Evolutionary conservation across 2,888 invertebrate species (phyloP).

Genomic region (Byasa hedistus): DNA sequence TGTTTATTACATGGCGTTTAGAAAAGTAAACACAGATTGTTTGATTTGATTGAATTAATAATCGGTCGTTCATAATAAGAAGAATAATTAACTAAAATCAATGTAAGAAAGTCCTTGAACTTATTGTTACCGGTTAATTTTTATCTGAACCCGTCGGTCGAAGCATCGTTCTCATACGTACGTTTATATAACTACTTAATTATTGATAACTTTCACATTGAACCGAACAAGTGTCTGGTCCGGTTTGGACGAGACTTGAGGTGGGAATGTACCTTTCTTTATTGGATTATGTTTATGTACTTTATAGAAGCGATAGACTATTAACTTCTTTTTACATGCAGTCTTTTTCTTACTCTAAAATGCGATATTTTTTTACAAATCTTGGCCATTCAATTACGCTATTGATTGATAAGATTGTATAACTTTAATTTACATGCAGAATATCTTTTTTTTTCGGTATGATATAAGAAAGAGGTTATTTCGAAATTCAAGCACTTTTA

Average conservation of each 20-base stretch:
- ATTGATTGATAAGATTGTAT: no score
- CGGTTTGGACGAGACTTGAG: constrained; percentile 11
- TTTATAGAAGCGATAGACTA: constrained; percentile 2
- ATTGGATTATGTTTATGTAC: constrained; percentile 3
- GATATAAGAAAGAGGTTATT: no score
- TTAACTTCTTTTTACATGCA: background rate
- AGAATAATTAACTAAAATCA: constrained; percentile 1
- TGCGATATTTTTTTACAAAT: no score
- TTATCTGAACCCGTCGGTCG: constrained; percentile 13
- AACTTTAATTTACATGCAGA: no score
- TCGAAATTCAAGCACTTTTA: no score
- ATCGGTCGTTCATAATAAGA: background rate
- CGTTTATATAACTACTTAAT: constrained; percentile 37
- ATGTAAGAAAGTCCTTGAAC: constrained; percentile 25
- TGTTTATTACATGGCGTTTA: no score
- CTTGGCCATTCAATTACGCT: no score
- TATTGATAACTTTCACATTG: constrained; percentile 58
- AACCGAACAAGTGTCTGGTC: constrained; percentile 42
- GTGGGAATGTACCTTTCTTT: constrained; percentile 17
- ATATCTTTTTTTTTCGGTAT: no score
- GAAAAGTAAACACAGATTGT: no score
- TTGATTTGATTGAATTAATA: background rate
- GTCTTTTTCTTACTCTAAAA: no score
- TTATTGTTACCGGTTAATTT: constrained; percentile 22
- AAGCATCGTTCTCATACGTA: constrained; percentile 27